Conservation (phyloP, 2,888 invertebrate genomes). For the Drosophila prostipennis region DNA sequence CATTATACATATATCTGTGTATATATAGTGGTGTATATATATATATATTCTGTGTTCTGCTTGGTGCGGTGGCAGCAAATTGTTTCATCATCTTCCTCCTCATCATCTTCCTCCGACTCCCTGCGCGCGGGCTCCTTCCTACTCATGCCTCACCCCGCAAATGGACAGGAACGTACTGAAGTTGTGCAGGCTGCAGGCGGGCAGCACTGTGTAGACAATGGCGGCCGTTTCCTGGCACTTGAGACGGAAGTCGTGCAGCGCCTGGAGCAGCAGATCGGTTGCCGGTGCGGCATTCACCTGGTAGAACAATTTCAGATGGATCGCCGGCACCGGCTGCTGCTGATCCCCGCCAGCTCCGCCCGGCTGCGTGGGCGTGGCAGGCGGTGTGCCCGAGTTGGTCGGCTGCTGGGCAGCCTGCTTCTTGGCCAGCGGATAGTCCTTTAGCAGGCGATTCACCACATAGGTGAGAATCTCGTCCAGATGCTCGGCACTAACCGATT, state of each 20-base stretch:
- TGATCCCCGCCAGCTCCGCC: slow-evolving; percentile 60
- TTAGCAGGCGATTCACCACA: slow-evolving; percentile 85
- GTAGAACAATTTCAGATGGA: slow-evolving; percentile 91
- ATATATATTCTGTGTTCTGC: slow-evolving; percentile 14
- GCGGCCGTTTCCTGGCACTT: slow-evolving; percentile 85
- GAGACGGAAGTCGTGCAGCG: slow-evolving; percentile 83
- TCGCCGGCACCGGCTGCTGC: slow-evolving; percentile 85
- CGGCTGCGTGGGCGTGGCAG: slow-evolving; percentile 65
- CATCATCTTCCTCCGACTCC: background rate
- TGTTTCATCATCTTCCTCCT: slow-evolving; percentile 9
- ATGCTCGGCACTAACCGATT: slow-evolving; percentile 84
- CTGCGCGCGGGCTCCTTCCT: slow-evolving; percentile 49
- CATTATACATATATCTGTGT: slow-evolving; percentile 1
- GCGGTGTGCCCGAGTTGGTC: slow-evolving; percentile 17
- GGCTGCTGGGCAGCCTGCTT: slow-evolving; percentile 48
- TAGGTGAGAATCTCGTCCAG: slow-evolving; percentile 86
- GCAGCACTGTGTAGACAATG: slow-evolving; percentile 90
- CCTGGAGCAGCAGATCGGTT: slow-evolving; percentile 83
- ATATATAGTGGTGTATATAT: slow-evolving; percentile 23
- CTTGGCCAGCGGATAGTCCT: slow-evolving; percentile 84
- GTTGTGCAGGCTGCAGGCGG: slow-evolving; percentile 92
- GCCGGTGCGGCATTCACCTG: slow-evolving; percentile 87
- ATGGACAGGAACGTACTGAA: slow-evolving; percentile 93
- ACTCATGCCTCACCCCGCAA: slow-evolving; percentile 91
- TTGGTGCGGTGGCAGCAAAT: slow-evolving; percentile 45